Base-by-base conservation (phyloP, 2,797 vertebrate genomes). In the Bufotes viridis region DNA sequence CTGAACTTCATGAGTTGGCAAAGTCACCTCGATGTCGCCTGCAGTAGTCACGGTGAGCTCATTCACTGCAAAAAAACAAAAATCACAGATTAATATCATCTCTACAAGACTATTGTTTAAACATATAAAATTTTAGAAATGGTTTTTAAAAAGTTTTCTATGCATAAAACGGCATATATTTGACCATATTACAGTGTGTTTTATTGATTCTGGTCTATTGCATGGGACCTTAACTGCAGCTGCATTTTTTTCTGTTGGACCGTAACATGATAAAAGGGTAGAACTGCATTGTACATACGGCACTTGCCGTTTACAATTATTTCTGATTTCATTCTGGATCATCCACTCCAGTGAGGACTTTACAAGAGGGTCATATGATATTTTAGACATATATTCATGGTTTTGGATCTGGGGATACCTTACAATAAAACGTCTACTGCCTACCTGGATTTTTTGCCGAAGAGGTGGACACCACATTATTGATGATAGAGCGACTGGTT, bases 41-140 rank as follows among this genome's bases (percentile, higher is more conserved):
- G 94, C 95, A 78, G 91, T 90, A n/a, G 94, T 95, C 81, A 93
- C 94, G 7, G 2, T 29, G 85, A 97, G 94, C 34, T 93, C 88
- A 91, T 81, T 92, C 88, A 91, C 95, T 95, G 29, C 10, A 83
- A 78, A 18, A 72, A 70, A 60, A 80, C 53, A 75, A 22, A 42
- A 42, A 20, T 6, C 20, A 55, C 7, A 15, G 6, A 17, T 55
- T 51, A 51, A 49, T 18, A 4, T 18, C 20, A 67, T 67, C n/a
- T 14, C n/a, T 26, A 13, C n/a, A 14, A n/a, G 1, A 18, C 29
- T 2, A 72, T 51, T 72, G 13, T 34, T 42, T 49, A 22, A 22
- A 74, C 3, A 11, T 51, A 49, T 20, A 74, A 49, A 20, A 74
- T 26, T 29, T 8, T 2, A 13, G 7, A 63, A n/a, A 63, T 1